phyloP scores from a whole-genome alignment of 2,113 vertebrate genomes.

The Anolis sagrei region DNA sequence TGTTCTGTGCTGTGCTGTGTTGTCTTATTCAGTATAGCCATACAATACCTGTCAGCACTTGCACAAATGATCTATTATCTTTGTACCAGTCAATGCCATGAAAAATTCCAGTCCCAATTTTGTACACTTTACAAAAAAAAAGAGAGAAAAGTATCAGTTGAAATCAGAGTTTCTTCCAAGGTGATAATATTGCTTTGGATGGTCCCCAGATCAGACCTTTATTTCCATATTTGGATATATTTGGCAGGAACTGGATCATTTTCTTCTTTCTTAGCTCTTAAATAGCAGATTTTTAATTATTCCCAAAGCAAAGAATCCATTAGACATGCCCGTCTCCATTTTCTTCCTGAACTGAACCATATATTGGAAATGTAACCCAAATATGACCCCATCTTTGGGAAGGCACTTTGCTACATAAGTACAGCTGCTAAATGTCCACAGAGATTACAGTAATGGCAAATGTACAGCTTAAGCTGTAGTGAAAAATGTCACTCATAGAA shows the following conservation, averaged over 20 bases:
- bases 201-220: slow-evolving; percentile 44
- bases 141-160: slow-evolving; percentile 22
- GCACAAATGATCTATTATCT: background rate
- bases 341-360: slow-evolving; percentile 42
- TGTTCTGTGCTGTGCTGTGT: background rate
- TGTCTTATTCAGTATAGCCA: background rate
- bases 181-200: slow-evolving; percentile 34
- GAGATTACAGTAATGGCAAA: background rate
- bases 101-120: slow-evolving; percentile 17
- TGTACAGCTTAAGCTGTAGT: slow-evolving; percentile 2
- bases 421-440: slow-evolving; percentile 20
- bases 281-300: slow-evolving; percentile 40
- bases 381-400: background rate
- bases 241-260: slow-evolving; percentile 26
- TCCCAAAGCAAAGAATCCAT: slow-evolving; percentile 52
- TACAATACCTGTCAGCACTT: background rate
- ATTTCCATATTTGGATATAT: slow-evolving; percentile 46
- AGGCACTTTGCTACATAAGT: slow-evolving; percentile 15
- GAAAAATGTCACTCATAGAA: background rate
- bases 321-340: slow-evolving; percentile 49
- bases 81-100: background rate
- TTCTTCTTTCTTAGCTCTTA: slow-evolving; percentile 36
- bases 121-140: background rate
- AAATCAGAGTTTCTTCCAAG: slow-evolving; percentile 33
- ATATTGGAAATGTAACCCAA: slow-evolving; percentile 50